phyloP scores from a whole-genome alignment of 2,797 vertebrate genomes.

The Threskiornis aethiopicus region DNA sequence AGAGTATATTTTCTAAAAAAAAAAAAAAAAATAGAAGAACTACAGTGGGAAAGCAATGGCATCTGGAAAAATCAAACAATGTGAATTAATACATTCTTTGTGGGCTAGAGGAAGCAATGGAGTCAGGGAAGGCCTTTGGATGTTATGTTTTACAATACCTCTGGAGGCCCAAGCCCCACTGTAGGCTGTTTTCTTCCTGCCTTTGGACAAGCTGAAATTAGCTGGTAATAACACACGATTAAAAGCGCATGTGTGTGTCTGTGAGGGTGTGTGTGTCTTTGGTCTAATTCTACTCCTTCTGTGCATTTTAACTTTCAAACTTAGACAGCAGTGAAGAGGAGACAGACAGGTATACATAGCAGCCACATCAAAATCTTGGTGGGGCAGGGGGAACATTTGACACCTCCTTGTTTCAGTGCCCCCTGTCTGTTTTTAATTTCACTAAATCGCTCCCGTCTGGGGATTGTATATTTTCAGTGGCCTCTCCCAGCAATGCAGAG shows the following conservation, averaged over 20 bases:
- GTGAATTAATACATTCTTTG: constrained; percentile 53
- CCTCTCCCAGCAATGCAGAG: constrained; percentile 71
- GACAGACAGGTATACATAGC: constrained; percentile 73
- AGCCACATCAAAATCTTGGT: constrained; percentile 77
- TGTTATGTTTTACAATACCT: constrained; percentile 58
- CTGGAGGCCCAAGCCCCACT: constrained; percentile 51
- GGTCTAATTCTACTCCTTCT: constrained; percentile 46
- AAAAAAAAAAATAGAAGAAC: background rate
- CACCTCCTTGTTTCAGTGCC: constrained; percentile 73
- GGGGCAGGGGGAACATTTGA: constrained; percentile 75
- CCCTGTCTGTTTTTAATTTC: constrained; percentile 80
- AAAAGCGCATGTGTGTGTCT: constrained; percentile 62
- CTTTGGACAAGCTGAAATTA: constrained; percentile 65
- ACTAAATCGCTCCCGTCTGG: constrained; percentile 81
- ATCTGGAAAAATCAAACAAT: constrained; percentile 46
- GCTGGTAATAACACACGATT: constrained; percentile 68
- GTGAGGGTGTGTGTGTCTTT: background rate
- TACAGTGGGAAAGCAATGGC: background rate
- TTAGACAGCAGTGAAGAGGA: constrained; percentile 35
- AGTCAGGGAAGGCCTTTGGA: constrained; percentile 37
- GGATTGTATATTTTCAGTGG: constrained; percentile 81
- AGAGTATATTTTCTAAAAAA: background rate
- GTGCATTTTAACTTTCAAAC: constrained; percentile 65
- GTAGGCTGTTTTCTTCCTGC: constrained; percentile 61
- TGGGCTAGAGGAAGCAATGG: constrained; percentile 36